Evolutionary conservation across 2,113 vertebrate genomes (phyloP), one percentile per base, ranked within the genome.

Genomic region (Motacilla tschutschensis): DNA sequence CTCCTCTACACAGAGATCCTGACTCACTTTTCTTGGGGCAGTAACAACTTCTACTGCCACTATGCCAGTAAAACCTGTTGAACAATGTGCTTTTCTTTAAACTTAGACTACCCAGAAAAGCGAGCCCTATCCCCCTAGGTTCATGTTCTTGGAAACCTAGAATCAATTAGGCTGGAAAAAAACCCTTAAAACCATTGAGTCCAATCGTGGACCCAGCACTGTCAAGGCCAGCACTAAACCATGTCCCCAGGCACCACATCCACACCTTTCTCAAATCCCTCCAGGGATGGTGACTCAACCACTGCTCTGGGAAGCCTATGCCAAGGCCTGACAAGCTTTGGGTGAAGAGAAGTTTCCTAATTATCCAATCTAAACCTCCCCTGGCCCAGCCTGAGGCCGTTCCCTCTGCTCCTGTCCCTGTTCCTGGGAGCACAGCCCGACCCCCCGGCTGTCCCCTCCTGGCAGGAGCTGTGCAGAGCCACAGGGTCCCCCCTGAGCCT

Each of bases 121-220:
- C 0, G 6, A 69, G 12, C 22, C 7, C 6, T n/a, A 65, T 77
- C 9, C 40, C 10, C 48, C 31, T 54, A 10, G 13, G 6, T 69
- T 67, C 7, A 10, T 13, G 9, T 78, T 57, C 41, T 51, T 26
- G 31, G 59, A 79, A 50, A 46, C 40, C 48, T 4, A 51, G 20
- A 70, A n/a, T 38, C 19, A 60, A 21, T 46, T 47, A 40, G 7
- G 4, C n/a, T 58, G 73, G 15, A n/a, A 71, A 66, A 79, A 40
- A 40, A 6, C 3, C 14, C 7, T 53, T 54, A 28, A 48, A 31
- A 18, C 36, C 4, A 17, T 19, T 1, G 4, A n/a, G 20, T 66
- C 43, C 21, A 48, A 17, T 28, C 1, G 1, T 1, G 0, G 57
- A 25, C 5, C 15, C 51, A 43, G 26, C 31, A 21, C 15, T 38